Percentiles rank a stretch among this genome's conserved stretches.
Evolutionary conservation across 2,888 invertebrate species (phyloP).

Genomic region (Prosopocoilus inquinatus): DNA sequence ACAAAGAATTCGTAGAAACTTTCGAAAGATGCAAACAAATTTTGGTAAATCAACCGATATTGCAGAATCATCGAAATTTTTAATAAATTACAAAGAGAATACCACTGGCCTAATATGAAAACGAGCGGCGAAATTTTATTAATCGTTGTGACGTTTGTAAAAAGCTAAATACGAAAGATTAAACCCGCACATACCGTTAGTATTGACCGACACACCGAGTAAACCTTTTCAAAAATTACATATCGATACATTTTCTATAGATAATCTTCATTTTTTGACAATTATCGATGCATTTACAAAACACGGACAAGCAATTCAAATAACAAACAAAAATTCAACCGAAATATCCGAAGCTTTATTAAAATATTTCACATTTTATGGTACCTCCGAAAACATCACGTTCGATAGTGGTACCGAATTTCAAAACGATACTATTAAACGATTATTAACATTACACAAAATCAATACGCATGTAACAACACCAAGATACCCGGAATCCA

Average conservation of each 20-base stretch:
- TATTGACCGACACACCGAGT: too few species aligned
- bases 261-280: background rate
- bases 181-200: background rate
- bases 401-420: too few species aligned
- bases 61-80: slow-evolving; percentile 15
- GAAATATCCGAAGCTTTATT: too few species aligned
- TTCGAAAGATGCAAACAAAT: too few species aligned
- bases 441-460: too few species aligned
- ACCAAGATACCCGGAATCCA: too few species aligned
- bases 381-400: too few species aligned
- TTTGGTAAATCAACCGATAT: slow-evolving; percentile 6
- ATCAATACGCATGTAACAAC: too few species aligned
- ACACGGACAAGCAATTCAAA: slow-evolving; percentile 1
- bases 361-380: too few species aligned
- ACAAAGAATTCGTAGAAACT: too few species aligned
- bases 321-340: too few species aligned
- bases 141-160: slow-evolving; percentile 1
- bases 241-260: background rate
- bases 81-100: slow-evolving; percentile 7
- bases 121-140: background rate
- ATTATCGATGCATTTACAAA: background rate
- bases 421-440: too few species aligned
- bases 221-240: slow-evolving; percentile 1
- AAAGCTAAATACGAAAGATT: background rate
- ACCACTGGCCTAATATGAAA: slow-evolving; percentile 18